These are phyloP conservation scores for Entomobrya multifasciata DNA, from an alignment of 2,888 invertebrate genomes.

Conservation along the genomic window DNA sequence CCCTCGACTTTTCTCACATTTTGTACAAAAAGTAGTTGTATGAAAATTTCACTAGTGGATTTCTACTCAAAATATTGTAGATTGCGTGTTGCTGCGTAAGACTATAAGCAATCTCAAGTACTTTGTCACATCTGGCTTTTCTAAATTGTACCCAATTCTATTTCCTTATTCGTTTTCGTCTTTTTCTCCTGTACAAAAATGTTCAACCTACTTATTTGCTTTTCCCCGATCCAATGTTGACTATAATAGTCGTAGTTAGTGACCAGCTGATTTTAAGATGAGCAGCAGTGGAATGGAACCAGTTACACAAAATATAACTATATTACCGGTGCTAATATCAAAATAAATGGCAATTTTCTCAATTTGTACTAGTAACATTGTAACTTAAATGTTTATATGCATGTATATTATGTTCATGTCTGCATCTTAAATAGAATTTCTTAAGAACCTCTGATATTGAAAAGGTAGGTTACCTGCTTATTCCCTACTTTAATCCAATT, in stretches of 20 bases:
- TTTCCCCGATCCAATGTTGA: conserved; percentile 17
- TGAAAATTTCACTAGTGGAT: no score
- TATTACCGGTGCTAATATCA: conserved; percentile 18
- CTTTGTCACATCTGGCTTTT: conserved; percentile 63
- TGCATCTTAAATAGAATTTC: no score
- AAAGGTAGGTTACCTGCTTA: neutral
- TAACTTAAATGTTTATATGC: no score
- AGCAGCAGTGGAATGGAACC: neutral
- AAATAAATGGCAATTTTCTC: conserved; percentile 42
- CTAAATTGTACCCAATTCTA: conserved; percentile 61
- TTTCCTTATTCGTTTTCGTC: conserved; percentile 50
- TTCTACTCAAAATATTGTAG: no score
- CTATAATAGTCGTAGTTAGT: conserved; percentile 28
- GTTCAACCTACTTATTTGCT: neutral
- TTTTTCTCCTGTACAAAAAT: neutral
- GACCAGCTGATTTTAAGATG: neutral
- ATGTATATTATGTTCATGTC: no score
- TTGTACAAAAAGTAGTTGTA: no score
- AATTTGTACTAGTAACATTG: no score
- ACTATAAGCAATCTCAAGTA: no score
- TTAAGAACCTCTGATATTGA: neutral
- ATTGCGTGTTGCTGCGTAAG: no score
- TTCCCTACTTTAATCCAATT: conserved; percentile 1
- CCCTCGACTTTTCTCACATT: no score
- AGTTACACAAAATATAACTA: neutral